Evolutionary conservation across 1,140 invertebrate genomes (phyloP).

Genomic region (Arctopsyche grandis): DNA sequence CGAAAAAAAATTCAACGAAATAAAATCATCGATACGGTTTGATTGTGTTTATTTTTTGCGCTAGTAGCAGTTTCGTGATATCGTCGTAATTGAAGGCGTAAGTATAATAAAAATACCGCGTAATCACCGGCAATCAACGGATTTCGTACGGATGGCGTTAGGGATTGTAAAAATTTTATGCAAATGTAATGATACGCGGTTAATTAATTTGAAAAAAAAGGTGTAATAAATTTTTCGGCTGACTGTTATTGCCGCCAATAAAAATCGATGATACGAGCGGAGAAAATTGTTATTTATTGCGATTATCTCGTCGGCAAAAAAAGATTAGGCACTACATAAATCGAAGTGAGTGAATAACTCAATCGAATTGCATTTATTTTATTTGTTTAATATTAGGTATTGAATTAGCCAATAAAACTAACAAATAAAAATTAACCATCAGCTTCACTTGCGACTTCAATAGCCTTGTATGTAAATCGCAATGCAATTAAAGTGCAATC

Average conservation of each 20-base stretch:
- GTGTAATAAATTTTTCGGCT: slow-evolving; percentile 5
- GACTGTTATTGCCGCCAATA: not conserved
- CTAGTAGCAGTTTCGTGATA: not conserved
- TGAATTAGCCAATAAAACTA: not conserved
- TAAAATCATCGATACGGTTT: too few species aligned
- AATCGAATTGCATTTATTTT: not conserved
- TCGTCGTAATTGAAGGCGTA: slow-evolving; percentile 9
- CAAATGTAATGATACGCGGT: slow-evolving; percentile 2
- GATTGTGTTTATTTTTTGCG: not conserved
- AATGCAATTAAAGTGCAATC: too few species aligned
- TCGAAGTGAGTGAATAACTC: not conserved
- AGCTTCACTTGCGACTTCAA: too few species aligned
- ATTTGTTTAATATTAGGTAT: not conserved
- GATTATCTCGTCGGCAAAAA: not conserved
- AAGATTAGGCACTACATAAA: not conserved
- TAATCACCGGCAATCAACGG: slow-evolving; percentile 20
- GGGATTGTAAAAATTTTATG: slow-evolving; percentile 10
- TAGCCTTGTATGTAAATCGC: too few species aligned
- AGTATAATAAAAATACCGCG: slow-evolving; percentile 20
- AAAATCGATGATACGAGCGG: not conserved
- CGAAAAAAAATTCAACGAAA: not conserved
- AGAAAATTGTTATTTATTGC: not conserved
- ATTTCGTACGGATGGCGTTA: slow-evolving; percentile 1
- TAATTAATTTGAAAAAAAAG: not conserved
- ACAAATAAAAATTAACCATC: too few species aligned